Evolutionary conservation across 2,888 invertebrate species (phyloP).

Genomic region (Ceratothoa steindachneri): DNA sequence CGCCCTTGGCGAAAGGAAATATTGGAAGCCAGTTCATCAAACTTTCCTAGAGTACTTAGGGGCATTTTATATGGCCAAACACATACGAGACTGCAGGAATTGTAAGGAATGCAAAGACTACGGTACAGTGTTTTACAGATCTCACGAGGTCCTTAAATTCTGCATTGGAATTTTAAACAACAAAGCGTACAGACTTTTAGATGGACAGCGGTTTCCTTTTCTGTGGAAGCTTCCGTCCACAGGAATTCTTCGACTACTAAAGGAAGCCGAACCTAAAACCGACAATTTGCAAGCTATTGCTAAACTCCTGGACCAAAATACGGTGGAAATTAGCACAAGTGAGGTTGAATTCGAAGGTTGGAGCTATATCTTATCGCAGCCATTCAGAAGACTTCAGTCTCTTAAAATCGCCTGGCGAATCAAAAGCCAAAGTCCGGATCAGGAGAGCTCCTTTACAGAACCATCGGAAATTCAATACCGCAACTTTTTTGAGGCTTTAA

Average conservation of each 20-base stretch:
- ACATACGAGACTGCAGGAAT: slow-evolving; percentile 27
- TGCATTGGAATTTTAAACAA: slow-evolving; percentile 36
- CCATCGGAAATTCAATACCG: slow-evolving; percentile 26
- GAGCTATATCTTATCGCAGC: slow-evolving; percentile 33
- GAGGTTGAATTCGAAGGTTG: slow-evolving; percentile 43
- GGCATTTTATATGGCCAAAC: slow-evolving; percentile 42
- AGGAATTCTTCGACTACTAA: slow-evolving; percentile 27
- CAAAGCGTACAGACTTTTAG: slow-evolving; percentile 28
- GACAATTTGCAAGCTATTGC: slow-evolving; percentile 35
- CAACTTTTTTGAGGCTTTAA: slow-evolving; percentile 30
- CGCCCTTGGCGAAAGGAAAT: slow-evolving; percentile 24
- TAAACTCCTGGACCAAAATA: slow-evolving; percentile 30
- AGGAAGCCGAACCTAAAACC: slow-evolving; percentile 30
- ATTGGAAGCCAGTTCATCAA: slow-evolving; percentile 41
- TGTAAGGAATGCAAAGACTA: slow-evolving; percentile 22
- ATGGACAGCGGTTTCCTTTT: slow-evolving; percentile 18
- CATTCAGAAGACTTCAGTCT: slow-evolving; percentile 24
- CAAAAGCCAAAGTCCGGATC: slow-evolving; percentile 44
- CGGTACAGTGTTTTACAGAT: slow-evolving; percentile 16
- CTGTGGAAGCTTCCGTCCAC: slow-evolving; percentile 30
- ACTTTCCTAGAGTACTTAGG: slow-evolving; percentile 43
- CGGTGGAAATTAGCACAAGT: slow-evolving; percentile 28
- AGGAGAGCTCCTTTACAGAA: slow-evolving; percentile 45
- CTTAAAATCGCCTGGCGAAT: slow-evolving; percentile 42
- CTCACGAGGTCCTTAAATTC: slow-evolving; percentile 37